Evolutionary conservation across 2,888 invertebrate genomes (phyloP).

Genomic region (Drosophila siamana): DNA sequence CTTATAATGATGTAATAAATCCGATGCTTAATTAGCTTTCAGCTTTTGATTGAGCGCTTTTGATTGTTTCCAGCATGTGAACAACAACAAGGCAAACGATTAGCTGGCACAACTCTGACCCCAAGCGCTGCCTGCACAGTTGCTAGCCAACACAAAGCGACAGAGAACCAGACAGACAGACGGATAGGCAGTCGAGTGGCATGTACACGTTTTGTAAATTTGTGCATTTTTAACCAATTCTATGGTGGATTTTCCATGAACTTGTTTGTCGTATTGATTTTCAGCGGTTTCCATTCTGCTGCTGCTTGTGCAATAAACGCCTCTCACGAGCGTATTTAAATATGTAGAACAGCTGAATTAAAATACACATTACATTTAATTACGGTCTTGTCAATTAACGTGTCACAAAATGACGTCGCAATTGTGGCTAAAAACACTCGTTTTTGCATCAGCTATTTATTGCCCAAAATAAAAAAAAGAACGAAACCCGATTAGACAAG

Average conservation of each 20-base stretch:
- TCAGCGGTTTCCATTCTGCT: conserved; percentile 56
- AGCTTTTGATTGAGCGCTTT: neutral
- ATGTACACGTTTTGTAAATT: conserved; percentile 26
- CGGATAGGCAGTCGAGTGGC: conserved; percentile 2
- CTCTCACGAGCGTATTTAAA: conserved; percentile 6
- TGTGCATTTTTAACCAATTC: conserved; percentile 40
- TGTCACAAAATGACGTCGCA: conserved; percentile 34
- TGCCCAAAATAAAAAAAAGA: neutral
- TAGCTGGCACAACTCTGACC: neutral
- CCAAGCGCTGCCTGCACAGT: neutral
- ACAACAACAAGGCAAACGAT: neutral
- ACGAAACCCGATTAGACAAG: conserved; percentile 22
- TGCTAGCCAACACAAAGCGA: neutral
- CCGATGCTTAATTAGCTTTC: neutral
- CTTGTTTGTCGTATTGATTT: conserved; percentile 65
- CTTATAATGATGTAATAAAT: conserved; percentile 1
- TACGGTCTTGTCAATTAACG: conserved; percentile 26
- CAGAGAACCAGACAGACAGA: neutral
- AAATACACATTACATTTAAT: conserved; percentile 40
- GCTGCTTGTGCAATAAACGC: conserved; percentile 18
- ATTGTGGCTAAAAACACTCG: conserved; percentile 7
- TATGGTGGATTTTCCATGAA: conserved; percentile 68
- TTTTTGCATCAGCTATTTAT: conserved; percentile 16
- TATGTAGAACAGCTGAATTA: conserved; percentile 10
- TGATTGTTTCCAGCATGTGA: conserved; percentile 3